Percentiles rank a stretch among this genome's conserved stretches.
These are phyloP conservation scores for Plectropomus leopardus DNA, from an alignment of 2,113 vertebrate species.

Conservation along the genomic window DNA sequence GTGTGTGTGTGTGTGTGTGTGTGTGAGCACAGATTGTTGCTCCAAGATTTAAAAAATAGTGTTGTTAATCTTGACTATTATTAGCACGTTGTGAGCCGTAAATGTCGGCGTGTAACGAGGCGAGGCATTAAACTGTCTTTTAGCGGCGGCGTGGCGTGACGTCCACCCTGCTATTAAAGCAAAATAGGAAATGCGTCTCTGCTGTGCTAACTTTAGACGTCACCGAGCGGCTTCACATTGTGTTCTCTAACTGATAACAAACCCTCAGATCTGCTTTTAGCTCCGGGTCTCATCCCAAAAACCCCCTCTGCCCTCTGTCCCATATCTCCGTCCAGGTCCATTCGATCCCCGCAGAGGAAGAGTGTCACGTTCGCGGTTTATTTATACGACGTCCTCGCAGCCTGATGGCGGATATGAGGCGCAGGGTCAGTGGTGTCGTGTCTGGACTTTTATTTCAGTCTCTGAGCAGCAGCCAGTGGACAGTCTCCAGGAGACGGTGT, in stretches of 20 bases:
- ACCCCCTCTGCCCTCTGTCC: neutral
- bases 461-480: neutral
- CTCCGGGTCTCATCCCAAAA: neutral
- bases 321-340: neutral
- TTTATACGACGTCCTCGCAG: constrained; percentile 39
- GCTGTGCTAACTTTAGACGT: constrained; percentile 30
- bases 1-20: too few species aligned
- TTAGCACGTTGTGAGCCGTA: too few species aligned
- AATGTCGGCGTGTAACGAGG: too few species aligned
- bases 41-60: too few species aligned
- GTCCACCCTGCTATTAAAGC: neutral
- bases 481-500: too few species aligned
- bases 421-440: neutral
- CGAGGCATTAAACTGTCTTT: neutral
- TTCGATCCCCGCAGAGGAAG: neutral
- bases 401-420: neutral
- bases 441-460: constrained; percentile 28
- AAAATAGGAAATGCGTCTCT: constrained; percentile 21
- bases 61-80: too few species aligned
- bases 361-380: constrained; percentile 36
- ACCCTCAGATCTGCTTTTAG: constrained; percentile 18
- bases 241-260: constrained; percentile 19
- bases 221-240: constrained; percentile 22
- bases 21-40: too few species aligned
- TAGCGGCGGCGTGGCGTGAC: too few species aligned